Evolutionary conservation across 2,888 invertebrate genomes (phyloP), one percentile per base, ranked within the genome.

Genomic region (Agrochola lychnidis): DNA sequence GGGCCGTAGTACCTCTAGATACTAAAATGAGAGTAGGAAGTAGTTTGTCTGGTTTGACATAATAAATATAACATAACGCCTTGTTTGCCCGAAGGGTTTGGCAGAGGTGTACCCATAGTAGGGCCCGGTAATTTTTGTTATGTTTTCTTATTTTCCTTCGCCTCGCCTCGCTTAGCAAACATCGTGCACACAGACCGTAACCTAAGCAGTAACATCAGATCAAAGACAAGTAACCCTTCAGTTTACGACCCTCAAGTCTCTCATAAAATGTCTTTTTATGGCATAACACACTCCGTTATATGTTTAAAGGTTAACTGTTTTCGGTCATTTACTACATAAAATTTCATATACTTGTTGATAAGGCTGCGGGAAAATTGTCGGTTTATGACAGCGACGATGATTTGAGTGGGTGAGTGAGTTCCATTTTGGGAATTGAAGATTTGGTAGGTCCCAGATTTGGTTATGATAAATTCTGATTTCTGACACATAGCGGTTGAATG

Each of bases 261-360:
- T 85, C 92, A 92, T 94, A 94, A 94, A 94, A 92, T 90, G 88
- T 77, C 84, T 73, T 87, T 90, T 94, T 94, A 94, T 91, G 89
- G 87, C 85, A 84, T 91, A 91, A 89, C 90, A 90, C 90, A 91
- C 92, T 92, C 88, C 89, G 89, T 85, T 81, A 79, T 86, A 82
- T 81, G 82, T 81, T 88, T 82, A 83, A 84, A 84, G 84, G 87
- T 89, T 88, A 89, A 90, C 85, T 88, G 89, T 85, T 89, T 87
- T 88, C 86, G 88, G 87, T 85, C 87, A 87, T 89, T 89, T 88
- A 85, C 84, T 85, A 86, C 91, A 88, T 93, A 91, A 92, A 92
- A 92, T 91, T 90, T 91, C 84, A 91, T 91, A 86, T 86, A 88
- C 88, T 90, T 89, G 89, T 91, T 90, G 92, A 92, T 92, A 92